Conservation (phyloP, 2,113 vertebrate species). For the Sylvietta virens region DNA sequence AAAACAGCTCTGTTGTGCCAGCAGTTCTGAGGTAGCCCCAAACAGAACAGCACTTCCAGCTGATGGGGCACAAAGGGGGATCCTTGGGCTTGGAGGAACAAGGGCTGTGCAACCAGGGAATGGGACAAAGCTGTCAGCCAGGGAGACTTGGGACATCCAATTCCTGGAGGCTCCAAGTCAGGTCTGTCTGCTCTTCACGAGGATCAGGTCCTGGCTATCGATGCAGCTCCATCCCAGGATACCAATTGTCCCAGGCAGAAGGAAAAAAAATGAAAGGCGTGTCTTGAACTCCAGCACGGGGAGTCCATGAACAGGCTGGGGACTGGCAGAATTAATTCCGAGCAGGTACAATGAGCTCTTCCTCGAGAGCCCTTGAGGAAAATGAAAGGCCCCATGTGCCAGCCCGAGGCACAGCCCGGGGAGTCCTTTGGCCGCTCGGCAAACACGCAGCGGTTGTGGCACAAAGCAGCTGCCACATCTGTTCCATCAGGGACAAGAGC, state of each 20-base stretch:
- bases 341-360: neutral
- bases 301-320: neutral
- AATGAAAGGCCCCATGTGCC: conserved; percentile 6
- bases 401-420: neutral
- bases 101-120: neutral
- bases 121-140: neutral
- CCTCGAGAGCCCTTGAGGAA: conserved; percentile 27
- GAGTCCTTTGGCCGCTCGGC: neutral
- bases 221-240: neutral
- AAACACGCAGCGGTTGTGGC: neutral
- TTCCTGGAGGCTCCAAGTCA: neutral
- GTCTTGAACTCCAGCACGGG: neutral
- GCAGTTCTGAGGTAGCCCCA: neutral
- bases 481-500: conserved; percentile 15
- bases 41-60: neutral
- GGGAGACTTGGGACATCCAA: neutral
- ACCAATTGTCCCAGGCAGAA: neutral
- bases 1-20: conserved; percentile 34
- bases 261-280: neutral
- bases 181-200: neutral
- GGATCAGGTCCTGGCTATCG: neutral
- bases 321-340: conserved; percentile 15
- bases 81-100: neutral
- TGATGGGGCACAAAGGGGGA: neutral
- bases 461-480: conserved; percentile 12